These are phyloP conservation scores for Enteromius mattozi DNA, from an alignment of 2,797 vertebrate species.

Conservation along the genomic window DNA sequence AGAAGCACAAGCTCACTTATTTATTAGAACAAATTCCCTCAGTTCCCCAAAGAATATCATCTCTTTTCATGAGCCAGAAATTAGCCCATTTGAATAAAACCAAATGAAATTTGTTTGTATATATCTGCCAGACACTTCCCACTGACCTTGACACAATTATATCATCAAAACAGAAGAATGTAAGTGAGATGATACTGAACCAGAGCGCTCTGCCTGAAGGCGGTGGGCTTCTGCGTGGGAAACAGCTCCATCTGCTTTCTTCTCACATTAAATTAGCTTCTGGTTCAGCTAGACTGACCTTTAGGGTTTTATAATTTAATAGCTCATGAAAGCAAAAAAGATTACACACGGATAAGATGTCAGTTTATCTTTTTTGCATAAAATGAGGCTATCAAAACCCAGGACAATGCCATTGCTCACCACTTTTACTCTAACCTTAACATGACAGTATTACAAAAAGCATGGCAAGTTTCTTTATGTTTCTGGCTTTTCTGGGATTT, in stretches of 20 bases:
- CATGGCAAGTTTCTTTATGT: not conserved
- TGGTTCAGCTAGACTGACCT: slow-evolving; percentile 33
- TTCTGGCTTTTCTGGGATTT: not conserved
- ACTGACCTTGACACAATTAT: slow-evolving; percentile 5
- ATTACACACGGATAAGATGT: not conserved
- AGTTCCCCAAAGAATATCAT: not conserved
- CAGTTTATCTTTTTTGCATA: not conserved
- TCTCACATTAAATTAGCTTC: slow-evolving; percentile 42
- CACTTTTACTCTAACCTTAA: not conserved
- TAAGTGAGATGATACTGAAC: slow-evolving; percentile 27
- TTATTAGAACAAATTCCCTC: slow-evolving; percentile 7
- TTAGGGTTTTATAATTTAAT: slow-evolving; percentile 17
- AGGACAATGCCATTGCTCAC: not conserved
- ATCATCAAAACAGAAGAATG: slow-evolving; percentile 13
- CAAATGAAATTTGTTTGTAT: slow-evolving; percentile 28
- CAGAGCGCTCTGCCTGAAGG: slow-evolving; percentile 28
- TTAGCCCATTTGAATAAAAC: slow-evolving; percentile 23
- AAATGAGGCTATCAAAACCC: not conserved
- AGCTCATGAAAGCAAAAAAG: slow-evolving; percentile 10
- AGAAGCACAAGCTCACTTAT: not conserved
- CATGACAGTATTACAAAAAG: not conserved
- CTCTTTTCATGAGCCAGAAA: slow-evolving; percentile 4
- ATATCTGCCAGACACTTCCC: slow-evolving; percentile 21
- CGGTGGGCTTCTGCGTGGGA: slow-evolving; percentile 17
- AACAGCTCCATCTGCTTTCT: slow-evolving; percentile 22